phyloP scores from a whole-genome alignment of 2,888 invertebrate genomes.

The Campoplex capitator region DNA sequence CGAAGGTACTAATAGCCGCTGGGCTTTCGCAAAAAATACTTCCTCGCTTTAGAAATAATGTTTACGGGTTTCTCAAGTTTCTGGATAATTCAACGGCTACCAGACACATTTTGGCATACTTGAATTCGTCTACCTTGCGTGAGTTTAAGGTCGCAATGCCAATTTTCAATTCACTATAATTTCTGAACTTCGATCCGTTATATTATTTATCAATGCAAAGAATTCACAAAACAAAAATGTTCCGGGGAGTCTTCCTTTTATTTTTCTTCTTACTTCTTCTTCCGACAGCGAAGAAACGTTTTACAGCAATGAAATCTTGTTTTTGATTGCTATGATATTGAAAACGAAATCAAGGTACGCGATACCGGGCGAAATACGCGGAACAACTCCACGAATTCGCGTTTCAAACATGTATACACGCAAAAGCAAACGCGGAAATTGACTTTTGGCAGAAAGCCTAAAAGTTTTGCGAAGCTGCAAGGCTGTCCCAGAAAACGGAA shows the following conservation, averaged over 20 bases:
- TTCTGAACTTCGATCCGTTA: neutral
- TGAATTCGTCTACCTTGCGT: constrained; percentile 3
- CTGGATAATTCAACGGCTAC: constrained; percentile 22
- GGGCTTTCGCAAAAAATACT: neutral
- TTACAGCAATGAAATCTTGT: neutral
- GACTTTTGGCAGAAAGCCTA: constrained; percentile 76
- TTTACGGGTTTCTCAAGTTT: constrained; percentile 33
- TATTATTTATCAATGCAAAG: neutral
- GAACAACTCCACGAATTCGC: constrained; percentile 15
- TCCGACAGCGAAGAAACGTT: neutral
- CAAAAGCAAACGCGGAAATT: constrained; percentile 73
- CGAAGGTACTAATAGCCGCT: constrained; percentile 23
- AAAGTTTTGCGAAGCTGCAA: constrained; percentile 34
- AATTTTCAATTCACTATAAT: constrained; percentile 34
- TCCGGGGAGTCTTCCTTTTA: neutral
- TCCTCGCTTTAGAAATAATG: neutral
- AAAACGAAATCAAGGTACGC: too few species aligned
- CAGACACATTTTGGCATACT: neutral
- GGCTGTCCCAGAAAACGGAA: constrained; percentile 66
- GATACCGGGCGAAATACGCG: neutral
- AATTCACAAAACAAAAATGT: neutral
- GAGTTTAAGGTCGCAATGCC: constrained; percentile 3
- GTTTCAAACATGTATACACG: constrained; percentile 6
- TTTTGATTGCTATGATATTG: neutral
- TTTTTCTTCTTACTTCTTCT: neutral